Evolutionary conservation across 1,140 invertebrate species (phyloP).

Genomic region (Aphelenchoides besseyi): DNA sequence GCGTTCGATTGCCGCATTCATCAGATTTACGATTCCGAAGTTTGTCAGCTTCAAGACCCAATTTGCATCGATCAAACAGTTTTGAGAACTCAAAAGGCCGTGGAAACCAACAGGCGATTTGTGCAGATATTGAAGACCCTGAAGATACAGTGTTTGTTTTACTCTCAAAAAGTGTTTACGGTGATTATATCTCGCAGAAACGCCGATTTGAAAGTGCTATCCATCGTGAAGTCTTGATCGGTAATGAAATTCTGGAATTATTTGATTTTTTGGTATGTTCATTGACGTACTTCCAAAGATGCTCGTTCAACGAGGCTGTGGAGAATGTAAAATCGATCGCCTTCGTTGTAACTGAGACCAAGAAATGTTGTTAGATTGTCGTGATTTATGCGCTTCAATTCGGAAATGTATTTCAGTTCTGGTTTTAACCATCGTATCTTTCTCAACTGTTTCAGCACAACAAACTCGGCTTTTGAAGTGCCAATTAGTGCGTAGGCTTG

Average conservation of each 20-base stretch:
- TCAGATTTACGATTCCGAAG: slow-evolving; percentile 52
- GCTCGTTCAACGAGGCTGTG: slow-evolving; percentile 53
- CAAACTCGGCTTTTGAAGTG: slow-evolving; percentile 53
- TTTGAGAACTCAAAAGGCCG: slow-evolving; percentile 45
- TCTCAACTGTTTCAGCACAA: slow-evolving; percentile 44
- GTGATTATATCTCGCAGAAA: slow-evolving; percentile 44
- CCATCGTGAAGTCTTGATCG: slow-evolving; percentile 54
- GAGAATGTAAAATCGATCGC: slow-evolving; percentile 50
- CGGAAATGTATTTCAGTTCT: slow-evolving; percentile 49
- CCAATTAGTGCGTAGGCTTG: slow-evolving; percentile 50
- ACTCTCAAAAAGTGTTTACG: not conserved
- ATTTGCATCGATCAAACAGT: slow-evolving; percentile 59
- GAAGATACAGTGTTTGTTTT: slow-evolving; percentile 17
- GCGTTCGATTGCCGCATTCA: slow-evolving; percentile 40
- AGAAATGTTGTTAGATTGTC: slow-evolving; percentile 54
- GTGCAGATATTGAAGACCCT: slow-evolving; percentile 55
- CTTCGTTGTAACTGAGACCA: slow-evolving; percentile 54
- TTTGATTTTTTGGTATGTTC: not conserved
- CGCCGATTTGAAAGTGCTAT: slow-evolving; percentile 50
- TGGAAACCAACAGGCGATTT: slow-evolving; percentile 57
- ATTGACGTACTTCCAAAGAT: slow-evolving; percentile 43
- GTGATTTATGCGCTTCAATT: slow-evolving; percentile 49
- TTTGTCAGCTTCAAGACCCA: slow-evolving; percentile 60
- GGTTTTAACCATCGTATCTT: slow-evolving; percentile 45
- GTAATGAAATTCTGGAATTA: slow-evolving; percentile 51